Conservation (phyloP, 2,888 invertebrate genomes). For the Ectemnius continuus region DNA sequence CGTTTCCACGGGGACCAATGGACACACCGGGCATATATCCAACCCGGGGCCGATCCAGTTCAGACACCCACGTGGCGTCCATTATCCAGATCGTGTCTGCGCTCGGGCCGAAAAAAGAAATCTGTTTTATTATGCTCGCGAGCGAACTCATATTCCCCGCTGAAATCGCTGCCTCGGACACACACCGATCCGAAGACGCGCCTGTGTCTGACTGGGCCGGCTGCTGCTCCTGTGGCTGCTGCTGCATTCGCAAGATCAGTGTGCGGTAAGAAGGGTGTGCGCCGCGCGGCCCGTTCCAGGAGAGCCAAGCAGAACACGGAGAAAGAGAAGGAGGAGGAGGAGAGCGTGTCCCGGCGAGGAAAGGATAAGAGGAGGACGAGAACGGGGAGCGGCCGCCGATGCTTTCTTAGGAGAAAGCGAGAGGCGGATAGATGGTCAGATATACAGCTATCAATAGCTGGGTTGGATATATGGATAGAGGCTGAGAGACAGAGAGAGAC, state of each 20-base stretch:
- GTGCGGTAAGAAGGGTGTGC: neutral
- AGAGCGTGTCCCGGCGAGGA: neutral
- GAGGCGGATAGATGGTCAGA: slow-evolving; percentile 23
- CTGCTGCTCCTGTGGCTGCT: no score
- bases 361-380: no score
- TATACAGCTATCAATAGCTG: slow-evolving; percentile 49
- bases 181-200: neutral
- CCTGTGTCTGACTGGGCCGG: slow-evolving; percentile 4
- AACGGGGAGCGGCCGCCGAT: no score
- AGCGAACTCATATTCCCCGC: slow-evolving; percentile 30
- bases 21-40: slow-evolving; percentile 27
- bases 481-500: slow-evolving; percentile 54
- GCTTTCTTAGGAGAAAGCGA: no score
- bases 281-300: slow-evolving; percentile 9
- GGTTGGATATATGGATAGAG: slow-evolving; percentile 35
- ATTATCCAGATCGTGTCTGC: slow-evolving; percentile 46
- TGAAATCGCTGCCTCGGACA: slow-evolving; percentile 34
- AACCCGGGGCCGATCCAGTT: slow-evolving; percentile 48
- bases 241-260: neutral
- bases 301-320: neutral
- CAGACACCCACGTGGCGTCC: slow-evolving; percentile 47
- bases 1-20: slow-evolving; percentile 37
- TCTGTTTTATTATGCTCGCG: slow-evolving; percentile 40
- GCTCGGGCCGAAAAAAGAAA: slow-evolving; percentile 28
- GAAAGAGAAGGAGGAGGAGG: no score